Evolutionary conservation across 2,113 vertebrate species (phyloP).

Genomic region (Ginglymostoma cirratum): DNA sequence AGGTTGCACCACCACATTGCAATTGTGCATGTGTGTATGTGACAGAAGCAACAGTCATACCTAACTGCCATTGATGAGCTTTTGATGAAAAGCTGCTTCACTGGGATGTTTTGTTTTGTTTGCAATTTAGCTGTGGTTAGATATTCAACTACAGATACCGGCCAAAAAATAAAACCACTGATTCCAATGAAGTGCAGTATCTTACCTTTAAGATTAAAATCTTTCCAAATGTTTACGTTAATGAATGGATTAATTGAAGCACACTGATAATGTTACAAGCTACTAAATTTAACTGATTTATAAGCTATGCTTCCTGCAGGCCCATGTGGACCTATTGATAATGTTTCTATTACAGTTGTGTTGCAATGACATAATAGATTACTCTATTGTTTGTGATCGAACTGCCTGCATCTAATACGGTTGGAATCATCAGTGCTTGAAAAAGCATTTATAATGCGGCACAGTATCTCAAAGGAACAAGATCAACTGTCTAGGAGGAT

Average conservation of each 20-base stretch:
- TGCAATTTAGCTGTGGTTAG: not conserved
- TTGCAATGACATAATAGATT: slow-evolving; percentile 29
- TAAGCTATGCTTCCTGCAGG: not conserved
- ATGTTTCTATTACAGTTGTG: slow-evolving; percentile 28
- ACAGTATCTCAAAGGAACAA: slow-evolving; percentile 8
- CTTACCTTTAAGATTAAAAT: not conserved
- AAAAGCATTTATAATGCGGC: slow-evolving; percentile 32
- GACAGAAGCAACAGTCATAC: not conserved
- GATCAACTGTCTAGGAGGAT: slow-evolving; percentile 12
- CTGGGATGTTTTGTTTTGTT: not conserved
- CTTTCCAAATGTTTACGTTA: not conserved
- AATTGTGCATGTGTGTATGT: not conserved
- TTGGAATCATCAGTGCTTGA: slow-evolving; percentile 34
- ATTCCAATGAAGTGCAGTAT: not conserved
- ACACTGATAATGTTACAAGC: slow-evolving; percentile 11
- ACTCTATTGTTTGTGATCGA: slow-evolving; percentile 28
- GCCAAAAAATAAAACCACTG: not conserved
- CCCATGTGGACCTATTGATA: slow-evolving; percentile 15
- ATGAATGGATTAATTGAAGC: slow-evolving; percentile 25
- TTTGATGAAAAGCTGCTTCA: slow-evolving; percentile 1
- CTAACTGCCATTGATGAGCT: not conserved
- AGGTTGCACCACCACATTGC: not conserved
- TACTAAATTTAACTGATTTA: slow-evolving; percentile 10
- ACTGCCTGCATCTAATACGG: slow-evolving; percentile 6
- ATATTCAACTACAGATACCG: not conserved